Conservation (phyloP, 2,113 vertebrate genomes). For the Tachuris rubrigastra region DNA sequence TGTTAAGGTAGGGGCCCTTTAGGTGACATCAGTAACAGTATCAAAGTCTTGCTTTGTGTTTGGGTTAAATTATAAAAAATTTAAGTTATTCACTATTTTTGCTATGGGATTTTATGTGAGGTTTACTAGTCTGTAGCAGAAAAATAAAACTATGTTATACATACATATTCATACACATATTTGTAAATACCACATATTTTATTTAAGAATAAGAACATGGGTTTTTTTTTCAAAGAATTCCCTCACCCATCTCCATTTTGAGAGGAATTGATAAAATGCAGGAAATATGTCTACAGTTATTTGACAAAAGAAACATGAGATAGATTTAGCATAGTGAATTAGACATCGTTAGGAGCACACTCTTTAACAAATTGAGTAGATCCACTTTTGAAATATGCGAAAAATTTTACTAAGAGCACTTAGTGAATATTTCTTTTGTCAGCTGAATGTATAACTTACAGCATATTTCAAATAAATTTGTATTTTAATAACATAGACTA, state of each 20-base stretch:
- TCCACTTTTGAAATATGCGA: not conserved
- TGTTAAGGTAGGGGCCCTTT: not conserved
- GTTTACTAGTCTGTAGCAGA: not conserved
- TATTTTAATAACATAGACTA: not conserved
- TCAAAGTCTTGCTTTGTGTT: not conserved
- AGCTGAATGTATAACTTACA: not conserved
- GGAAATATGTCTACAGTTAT: not conserved
- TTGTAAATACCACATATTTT: not conserved
- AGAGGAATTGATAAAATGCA: not conserved
- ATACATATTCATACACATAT: not conserved
- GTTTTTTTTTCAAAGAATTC: not conserved
- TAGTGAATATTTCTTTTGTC: not conserved
- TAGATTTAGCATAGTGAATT: not conserved
- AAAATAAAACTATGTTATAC: not conserved
- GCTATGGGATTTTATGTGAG: not conserved
- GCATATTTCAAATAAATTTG: not conserved
- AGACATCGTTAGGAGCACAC: not conserved
- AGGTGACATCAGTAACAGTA: not conserved
- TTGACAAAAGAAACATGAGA: not conserved
- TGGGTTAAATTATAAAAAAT: not conserved
- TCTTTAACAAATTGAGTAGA: not conserved
- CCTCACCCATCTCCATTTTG: not conserved
- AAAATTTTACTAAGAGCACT: not conserved
- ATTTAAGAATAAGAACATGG: not conserved
- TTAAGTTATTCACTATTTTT: not conserved